Conservation (phyloP, 2,888 invertebrate genomes). For the Cinara cedri region DNA sequence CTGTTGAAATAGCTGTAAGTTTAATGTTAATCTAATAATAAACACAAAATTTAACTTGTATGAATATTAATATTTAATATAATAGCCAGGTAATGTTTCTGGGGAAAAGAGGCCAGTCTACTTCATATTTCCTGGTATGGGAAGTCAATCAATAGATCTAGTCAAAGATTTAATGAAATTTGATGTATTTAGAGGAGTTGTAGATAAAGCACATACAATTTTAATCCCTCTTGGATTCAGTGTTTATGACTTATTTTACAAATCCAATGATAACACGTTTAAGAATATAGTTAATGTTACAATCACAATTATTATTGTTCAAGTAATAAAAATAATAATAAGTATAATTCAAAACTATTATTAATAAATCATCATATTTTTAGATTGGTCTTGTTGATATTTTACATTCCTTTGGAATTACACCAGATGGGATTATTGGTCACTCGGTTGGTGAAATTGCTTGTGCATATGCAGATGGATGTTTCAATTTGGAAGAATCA, state of each 20-base stretch:
- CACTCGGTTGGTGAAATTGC: slow-evolving; percentile 72
- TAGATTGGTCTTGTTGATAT: slow-evolving; percentile 72
- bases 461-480: slow-evolving; percentile 72
- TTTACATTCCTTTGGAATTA: slow-evolving; percentile 68
- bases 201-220: slow-evolving; percentile 67
- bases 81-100: slow-evolving; percentile 12
- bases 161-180: slow-evolving; percentile 71
- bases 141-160: slow-evolving; percentile 75
- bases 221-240: slow-evolving; percentile 69
- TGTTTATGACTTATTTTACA: slow-evolving; percentile 44
- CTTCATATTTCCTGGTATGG: slow-evolving; percentile 79
- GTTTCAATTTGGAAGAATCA: slow-evolving; percentile 69
- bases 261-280: slow-evolving; percentile 42
- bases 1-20: slow-evolving; percentile 38
- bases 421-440: slow-evolving; percentile 77
- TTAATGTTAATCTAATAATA: background rate
- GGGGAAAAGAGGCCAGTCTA: slow-evolving; percentile 64
- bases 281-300: slow-evolving; percentile 33
- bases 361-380: slow-evolving; percentile 9
- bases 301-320: slow-evolving; percentile 74
- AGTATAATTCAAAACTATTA: background rate
- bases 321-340: slow-evolving; percentile 63
- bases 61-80: background rate
- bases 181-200: slow-evolving; percentile 71
- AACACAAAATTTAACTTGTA: no score